Conservation (phyloP, 2,113 vertebrate species). For the Puma concolor region DNA sequence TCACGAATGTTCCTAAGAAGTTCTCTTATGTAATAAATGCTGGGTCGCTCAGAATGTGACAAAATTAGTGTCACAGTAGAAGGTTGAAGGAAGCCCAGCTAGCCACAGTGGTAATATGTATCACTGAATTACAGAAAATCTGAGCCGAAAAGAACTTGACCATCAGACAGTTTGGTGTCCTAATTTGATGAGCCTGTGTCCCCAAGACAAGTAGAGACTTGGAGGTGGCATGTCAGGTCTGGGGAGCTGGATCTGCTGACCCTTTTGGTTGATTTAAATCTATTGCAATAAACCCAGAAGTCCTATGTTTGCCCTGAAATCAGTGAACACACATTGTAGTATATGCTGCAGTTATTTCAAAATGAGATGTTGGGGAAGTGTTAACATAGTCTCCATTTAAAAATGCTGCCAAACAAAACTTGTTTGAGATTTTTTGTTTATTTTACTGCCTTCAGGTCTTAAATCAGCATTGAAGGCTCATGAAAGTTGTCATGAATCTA, state of each 20-base stretch:
- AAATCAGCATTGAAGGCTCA: background rate
- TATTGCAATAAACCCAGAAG: background rate
- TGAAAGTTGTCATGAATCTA: background rate
- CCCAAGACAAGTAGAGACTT: background rate
- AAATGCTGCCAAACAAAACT: slow-evolving; percentile 25
- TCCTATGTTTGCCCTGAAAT: background rate
- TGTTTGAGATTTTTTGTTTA: background rate
- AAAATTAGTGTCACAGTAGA: background rate
- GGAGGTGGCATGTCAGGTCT: background rate
- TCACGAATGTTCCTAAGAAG: background rate
- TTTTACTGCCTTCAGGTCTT: slow-evolving; percentile 44
- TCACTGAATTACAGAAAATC: background rate
- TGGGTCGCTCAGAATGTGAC: background rate
- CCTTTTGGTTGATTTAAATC: background rate
- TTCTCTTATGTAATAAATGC: background rate
- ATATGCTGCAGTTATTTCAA: background rate
- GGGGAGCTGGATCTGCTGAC: background rate
- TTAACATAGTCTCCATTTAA: background rate
- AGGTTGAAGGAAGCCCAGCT: background rate
- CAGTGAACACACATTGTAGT: background rate
- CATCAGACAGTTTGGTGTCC: background rate
- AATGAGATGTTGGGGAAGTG: background rate
- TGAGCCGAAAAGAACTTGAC: background rate
- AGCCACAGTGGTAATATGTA: background rate
- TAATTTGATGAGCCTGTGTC: background rate